Evolutionary conservation across 2,797 vertebrate genomes (phyloP).

Genomic region (Hyperoplus immaculatus): DNA sequence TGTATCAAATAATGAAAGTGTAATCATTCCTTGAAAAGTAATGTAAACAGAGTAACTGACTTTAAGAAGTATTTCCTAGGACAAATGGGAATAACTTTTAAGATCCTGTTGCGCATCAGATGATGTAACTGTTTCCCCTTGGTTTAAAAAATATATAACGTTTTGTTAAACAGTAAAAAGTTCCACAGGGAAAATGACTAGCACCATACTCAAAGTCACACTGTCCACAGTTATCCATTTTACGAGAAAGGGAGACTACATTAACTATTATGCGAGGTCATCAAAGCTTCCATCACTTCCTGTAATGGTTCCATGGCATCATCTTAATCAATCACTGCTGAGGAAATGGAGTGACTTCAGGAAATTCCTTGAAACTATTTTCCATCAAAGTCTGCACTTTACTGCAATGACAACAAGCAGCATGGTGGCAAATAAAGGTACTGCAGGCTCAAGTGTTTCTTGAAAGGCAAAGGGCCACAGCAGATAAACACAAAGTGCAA

Average conservation of each 20-base stretch:
- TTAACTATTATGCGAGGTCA: slow-evolving; percentile 49
- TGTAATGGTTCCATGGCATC: slow-evolving; percentile 49
- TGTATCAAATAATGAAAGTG: slow-evolving; percentile 74
- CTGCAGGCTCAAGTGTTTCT: slow-evolving; percentile 1
- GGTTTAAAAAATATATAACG: slow-evolving; percentile 26
- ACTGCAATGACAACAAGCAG: slow-evolving; percentile 8
- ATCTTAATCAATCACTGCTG: slow-evolving; percentile 49
- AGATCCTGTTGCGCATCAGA: slow-evolving; percentile 25
- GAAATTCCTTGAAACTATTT: slow-evolving; percentile 27
- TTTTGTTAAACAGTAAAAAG: neutral
- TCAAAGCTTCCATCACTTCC: slow-evolving; percentile 46
- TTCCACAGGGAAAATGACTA: neutral
- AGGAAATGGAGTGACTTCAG: slow-evolving; percentile 38
- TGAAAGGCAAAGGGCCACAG: slow-evolving; percentile 7
- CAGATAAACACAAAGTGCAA: slow-evolving; percentile 3
- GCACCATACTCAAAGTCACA: slow-evolving; percentile 16
- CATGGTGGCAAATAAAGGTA: slow-evolving; percentile 10
- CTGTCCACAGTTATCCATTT: slow-evolving; percentile 21
- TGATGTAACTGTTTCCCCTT: slow-evolving; percentile 40
- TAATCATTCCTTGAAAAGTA: slow-evolving; percentile 64
- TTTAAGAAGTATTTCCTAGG: slow-evolving; percentile 65
- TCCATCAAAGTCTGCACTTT: slow-evolving; percentile 13
- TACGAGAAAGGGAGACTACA: slow-evolving; percentile 28
- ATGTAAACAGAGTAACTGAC: slow-evolving; percentile 77
- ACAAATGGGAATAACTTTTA: slow-evolving; percentile 37